Conservation (phyloP, 2,888 invertebrate species). For the Eulithis testata region DNA sequence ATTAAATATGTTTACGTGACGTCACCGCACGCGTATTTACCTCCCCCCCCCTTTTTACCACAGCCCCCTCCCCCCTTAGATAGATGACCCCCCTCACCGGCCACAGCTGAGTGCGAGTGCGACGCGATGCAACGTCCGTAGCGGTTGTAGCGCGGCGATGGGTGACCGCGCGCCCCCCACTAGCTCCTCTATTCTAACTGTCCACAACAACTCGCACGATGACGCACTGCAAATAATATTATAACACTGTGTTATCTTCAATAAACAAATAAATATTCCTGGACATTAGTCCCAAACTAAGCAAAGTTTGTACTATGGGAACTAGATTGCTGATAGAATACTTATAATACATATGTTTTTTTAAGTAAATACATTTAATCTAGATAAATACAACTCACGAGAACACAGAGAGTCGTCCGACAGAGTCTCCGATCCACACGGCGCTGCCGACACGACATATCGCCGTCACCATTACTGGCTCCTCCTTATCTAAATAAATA, state of each 20-base stretch:
- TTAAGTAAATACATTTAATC: no score
- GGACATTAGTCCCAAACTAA: no score
- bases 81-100: constrained; percentile 64
- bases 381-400: constrained; percentile 72
- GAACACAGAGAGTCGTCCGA: constrained; percentile 93
- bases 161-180: constrained; percentile 88
- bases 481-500: constrained; percentile 72
- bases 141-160: constrained; percentile 87
- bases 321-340: no score
- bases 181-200: constrained; percentile 66
- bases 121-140: constrained; percentile 88
- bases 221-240: constrained; percentile 48
- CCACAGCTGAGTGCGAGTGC: constrained; percentile 93
- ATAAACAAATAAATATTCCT: no score
- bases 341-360: no score
- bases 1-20: no score
- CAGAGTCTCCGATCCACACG: constrained; percentile 96
- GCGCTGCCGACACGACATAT: constrained; percentile 90
- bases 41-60: no score
- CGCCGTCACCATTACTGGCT: constrained; percentile 86
- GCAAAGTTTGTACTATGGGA: no score
- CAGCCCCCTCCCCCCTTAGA: no score
- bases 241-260: no score
- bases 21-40: no score
- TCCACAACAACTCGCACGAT: constrained; percentile 63